These are phyloP conservation scores for Diloba caeruleocephala DNA, from an alignment of 2,888 invertebrate species.

Conservation along the genomic window DNA sequence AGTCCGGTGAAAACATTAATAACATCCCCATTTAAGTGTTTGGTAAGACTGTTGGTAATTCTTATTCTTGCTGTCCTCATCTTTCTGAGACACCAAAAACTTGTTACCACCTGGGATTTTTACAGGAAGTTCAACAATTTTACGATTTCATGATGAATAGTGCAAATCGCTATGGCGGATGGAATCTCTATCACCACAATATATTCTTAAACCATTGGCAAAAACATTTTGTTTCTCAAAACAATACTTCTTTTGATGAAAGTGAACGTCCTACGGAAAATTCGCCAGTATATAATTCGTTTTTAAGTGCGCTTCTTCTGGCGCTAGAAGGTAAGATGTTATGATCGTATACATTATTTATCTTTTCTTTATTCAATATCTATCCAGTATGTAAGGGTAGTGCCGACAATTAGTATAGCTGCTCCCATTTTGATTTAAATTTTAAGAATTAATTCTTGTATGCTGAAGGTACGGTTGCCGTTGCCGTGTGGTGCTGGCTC, in stretches of 20 bases:
- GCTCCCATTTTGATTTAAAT: no score
- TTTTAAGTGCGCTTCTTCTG: slow-evolving; percentile 63
- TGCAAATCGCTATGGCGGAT: slow-evolving; percentile 87
- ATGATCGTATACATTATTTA: background rate
- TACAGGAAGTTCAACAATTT: slow-evolving; percentile 87
- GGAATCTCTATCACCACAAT: slow-evolving; percentile 88
- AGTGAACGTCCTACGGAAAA: slow-evolving; percentile 24
- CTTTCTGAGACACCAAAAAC: background rate
- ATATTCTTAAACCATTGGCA: slow-evolving; percentile 83
- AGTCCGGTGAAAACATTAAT: slow-evolving; percentile 79
- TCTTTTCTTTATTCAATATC: no score
- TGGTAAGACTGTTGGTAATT: slow-evolving; percentile 59
- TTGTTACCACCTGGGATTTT: background rate
- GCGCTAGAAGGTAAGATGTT: slow-evolving; percentile 68
- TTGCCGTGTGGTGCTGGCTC: no score
- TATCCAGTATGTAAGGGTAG: no score
- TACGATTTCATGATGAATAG: slow-evolving; percentile 85
- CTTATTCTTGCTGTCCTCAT: background rate
- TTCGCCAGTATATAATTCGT: slow-evolving; percentile 44
- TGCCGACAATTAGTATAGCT: no score
- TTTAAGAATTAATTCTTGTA: no score
- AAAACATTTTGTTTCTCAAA: slow-evolving; percentile 63
- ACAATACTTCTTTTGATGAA: slow-evolving; percentile 20
- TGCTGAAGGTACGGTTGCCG: no score
- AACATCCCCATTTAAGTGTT: slow-evolving; percentile 75